Conservation (phyloP, 2,113 vertebrate genomes). For the Peucedramus taeniatus region DNA sequence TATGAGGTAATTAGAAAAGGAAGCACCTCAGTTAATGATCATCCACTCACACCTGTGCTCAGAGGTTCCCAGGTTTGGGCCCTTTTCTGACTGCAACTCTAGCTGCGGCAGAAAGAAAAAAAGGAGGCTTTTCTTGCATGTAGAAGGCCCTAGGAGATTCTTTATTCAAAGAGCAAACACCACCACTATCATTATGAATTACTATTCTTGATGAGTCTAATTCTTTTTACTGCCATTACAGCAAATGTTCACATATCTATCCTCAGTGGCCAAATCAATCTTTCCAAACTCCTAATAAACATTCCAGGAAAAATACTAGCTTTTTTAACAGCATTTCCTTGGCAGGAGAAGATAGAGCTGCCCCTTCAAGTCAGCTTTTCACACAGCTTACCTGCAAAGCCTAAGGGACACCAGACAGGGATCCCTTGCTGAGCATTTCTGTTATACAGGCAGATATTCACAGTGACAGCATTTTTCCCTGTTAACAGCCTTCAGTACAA, state of each 20-base stretch:
- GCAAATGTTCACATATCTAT: conserved; percentile 67
- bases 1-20: not conserved
- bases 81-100: not conserved
- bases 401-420: not conserved
- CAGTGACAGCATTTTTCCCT: not conserved
- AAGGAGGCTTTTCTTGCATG: not conserved
- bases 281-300: conserved; percentile 45
- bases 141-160: conserved; percentile 4
- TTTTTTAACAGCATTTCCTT: not conserved
- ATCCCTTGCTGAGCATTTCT: not conserved
- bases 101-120: not conserved
- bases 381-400: not conserved
- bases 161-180: conserved; percentile 68
- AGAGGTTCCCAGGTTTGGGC: not conserved
- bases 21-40: not conserved
- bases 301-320: conserved; percentile 23
- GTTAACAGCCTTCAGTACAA: not conserved
- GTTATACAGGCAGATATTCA: not conserved
- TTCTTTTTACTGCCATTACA: conserved; percentile 69
- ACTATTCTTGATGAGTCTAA: conserved; percentile 69
- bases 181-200: conserved; percentile 61
- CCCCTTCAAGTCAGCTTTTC: not conserved
- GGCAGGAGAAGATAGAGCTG: not conserved
- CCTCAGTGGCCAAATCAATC: conserved; percentile 60
- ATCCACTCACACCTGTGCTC: not conserved